phyloP scores from a whole-genome alignment of 2,113 vertebrate genomes.

The Heptranchias perlo region DNA sequence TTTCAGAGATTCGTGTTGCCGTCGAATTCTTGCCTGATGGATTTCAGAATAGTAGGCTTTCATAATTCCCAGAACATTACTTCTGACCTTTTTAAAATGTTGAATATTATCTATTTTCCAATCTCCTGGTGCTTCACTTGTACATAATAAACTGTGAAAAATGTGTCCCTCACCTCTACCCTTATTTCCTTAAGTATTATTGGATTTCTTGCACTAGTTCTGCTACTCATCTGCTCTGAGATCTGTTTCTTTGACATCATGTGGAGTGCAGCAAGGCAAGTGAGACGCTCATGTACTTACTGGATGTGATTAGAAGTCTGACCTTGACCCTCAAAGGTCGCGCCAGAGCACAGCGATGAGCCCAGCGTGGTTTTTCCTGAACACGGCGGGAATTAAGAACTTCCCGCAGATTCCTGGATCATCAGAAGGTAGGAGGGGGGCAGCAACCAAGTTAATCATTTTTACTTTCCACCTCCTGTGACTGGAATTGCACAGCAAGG shows the following conservation, averaged over 20 bases:
- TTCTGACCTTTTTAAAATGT: neutral
- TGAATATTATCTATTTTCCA: neutral
- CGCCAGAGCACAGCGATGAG: neutral
- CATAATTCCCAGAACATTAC: neutral
- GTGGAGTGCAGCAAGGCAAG: neutral
- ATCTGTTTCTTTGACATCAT: neutral
- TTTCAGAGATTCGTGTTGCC: neutral
- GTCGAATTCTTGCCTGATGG: neutral
- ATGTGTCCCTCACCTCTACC: neutral
- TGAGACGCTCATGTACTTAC: neutral
- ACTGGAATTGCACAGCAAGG: neutral
- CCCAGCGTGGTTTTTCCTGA: neutral
- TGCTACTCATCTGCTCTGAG: neutral
- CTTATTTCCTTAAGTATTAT: slow-evolving; percentile 2
- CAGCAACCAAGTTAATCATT: neutral
- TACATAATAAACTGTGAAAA: neutral
- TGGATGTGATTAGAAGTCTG: neutral
- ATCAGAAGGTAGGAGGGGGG: neutral
- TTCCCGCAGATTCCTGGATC: neutral
- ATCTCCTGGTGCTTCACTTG: neutral
- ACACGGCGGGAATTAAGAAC: neutral
- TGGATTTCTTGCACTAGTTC: neutral
- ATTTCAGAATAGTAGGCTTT: neutral
- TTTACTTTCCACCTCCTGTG: neutral
- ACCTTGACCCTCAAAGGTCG: neutral